Percentiles rank a stretch among this genome's conserved stretches.
Evolutionary conservation across 1,140 invertebrate species (phyloP).

Genomic region (Pseudobourletiella spinata): DNA sequence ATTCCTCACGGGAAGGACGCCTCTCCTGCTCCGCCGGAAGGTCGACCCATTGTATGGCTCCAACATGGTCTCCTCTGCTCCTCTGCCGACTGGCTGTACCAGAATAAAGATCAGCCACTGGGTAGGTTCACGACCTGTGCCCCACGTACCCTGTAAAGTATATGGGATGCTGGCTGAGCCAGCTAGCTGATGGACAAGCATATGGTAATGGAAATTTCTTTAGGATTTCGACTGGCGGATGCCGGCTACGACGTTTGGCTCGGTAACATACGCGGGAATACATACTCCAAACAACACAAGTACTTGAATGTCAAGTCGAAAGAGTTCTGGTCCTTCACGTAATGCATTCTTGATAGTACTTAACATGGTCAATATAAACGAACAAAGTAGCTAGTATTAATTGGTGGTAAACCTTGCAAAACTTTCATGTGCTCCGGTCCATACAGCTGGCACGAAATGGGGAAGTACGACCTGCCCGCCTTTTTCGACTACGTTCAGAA

Average conservation of each 20-base stretch:
- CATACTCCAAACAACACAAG: slow-evolving; percentile 32
- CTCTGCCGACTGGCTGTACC: slow-evolving; percentile 56
- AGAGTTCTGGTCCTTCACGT: slow-evolving; percentile 34
- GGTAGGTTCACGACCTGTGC: slow-evolving; percentile 21
- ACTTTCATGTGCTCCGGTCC: slow-evolving; percentile 55
- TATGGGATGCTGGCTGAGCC: no score
- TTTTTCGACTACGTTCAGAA: no score
- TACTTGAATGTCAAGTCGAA: not conserved
- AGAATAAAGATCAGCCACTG: slow-evolving; percentile 50
- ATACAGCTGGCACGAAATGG: no score
- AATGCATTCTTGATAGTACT: not conserved
- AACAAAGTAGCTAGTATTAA: not conserved
- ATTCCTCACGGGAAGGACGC: no score
- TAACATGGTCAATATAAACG: not conserved
- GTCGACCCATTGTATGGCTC: slow-evolving; percentile 49
- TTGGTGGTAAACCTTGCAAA: slow-evolving; percentile 48
- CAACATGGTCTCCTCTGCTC: slow-evolving; percentile 61
- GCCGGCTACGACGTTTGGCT: slow-evolving; percentile 44
- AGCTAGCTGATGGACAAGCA: no score
- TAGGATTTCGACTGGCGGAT: slow-evolving; percentile 38
- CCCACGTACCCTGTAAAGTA: no score
- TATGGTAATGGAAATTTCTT: not conserved
- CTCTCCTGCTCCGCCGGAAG: slow-evolving; percentile 40
- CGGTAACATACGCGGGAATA: no score
- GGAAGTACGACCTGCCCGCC: no score